Evolutionary conservation across 2,113 vertebrate species (phyloP).

Genomic region (Boulengeromyrus knoepffleri): DNA sequence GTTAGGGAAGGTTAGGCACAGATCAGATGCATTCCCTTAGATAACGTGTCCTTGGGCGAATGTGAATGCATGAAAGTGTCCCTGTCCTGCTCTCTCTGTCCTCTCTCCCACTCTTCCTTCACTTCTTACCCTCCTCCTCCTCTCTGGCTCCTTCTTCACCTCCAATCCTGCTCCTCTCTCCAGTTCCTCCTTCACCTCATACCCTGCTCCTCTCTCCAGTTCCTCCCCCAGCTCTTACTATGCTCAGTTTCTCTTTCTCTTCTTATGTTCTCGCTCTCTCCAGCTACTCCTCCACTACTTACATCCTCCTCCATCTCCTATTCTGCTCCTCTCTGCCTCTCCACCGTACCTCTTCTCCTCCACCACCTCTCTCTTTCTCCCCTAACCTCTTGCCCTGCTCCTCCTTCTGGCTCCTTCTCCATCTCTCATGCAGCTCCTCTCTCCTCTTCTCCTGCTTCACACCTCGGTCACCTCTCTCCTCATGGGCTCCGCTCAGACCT

Average conservation of each 20-base stretch:
- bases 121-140: background rate
- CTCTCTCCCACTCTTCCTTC: background rate
- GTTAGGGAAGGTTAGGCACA: background rate
- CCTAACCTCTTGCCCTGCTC: background rate
- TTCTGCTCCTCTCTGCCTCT: background rate
- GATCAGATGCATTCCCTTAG: background rate
- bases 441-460: background rate
- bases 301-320: background rate
- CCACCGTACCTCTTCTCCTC: background rate
- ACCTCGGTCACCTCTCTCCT: background rate
- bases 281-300: background rate
- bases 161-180: background rate
- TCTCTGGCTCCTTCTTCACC: background rate
- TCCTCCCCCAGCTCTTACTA: fast-evolving
- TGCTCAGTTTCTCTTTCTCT: background rate
- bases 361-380: background rate
- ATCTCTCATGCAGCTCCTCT: background rate
- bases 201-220: background rate
- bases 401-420: background rate
- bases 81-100: background rate
- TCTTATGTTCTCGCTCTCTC: background rate
- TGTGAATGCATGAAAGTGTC: background rate
- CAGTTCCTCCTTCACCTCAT: background rate
- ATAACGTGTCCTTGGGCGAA: background rate
- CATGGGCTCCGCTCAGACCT: constrained; percentile 26